These are phyloP conservation scores for Centropristis striata DNA, from an alignment of 2,113 vertebrate species.

Conservation along the genomic window DNA sequence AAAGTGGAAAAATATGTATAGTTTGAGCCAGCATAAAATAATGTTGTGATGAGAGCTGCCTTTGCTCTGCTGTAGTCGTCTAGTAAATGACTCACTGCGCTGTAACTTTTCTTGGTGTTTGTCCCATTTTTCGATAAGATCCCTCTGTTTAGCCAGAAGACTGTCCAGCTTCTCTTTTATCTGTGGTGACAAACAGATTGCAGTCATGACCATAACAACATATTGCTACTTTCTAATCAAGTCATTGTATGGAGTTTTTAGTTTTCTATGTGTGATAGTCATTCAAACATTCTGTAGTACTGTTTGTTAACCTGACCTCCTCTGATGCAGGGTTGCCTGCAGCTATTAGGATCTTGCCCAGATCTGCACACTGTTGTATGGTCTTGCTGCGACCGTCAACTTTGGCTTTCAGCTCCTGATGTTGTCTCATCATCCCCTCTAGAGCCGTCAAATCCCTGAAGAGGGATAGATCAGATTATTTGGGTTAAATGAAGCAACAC, in stretches of 20 bases:
- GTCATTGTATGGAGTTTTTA: not conserved
- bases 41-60: slow-evolving; percentile 18
- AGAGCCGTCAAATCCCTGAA: slow-evolving; percentile 90
- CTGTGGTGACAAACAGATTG: slow-evolving; percentile 71
- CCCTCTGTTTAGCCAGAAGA: slow-evolving; percentile 90
- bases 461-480: slow-evolving; percentile 3
- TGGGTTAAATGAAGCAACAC: slow-evolving; percentile 3
- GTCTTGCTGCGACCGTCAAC: slow-evolving; percentile 92
- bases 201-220: slow-evolving; percentile 37
- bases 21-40: slow-evolving; percentile 25
- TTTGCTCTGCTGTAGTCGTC: not conserved
- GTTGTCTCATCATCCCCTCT: slow-evolving; percentile 91
- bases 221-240: not conserved
- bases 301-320: slow-evolving; percentile 84
- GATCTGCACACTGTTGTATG: slow-evolving; percentile 90
- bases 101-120: slow-evolving; percentile 92
- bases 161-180: slow-evolving; percentile 93
- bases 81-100: slow-evolving; percentile 85
- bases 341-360: slow-evolving; percentile 90
- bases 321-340: slow-evolving; percentile 92
- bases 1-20: slow-evolving; percentile 22
- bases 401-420: slow-evolving; percentile 93
- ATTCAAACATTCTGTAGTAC: not conserved
- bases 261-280: not conserved
- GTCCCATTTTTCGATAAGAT: slow-evolving; percentile 92